These are phyloP conservation scores for Poeciliopsis infans DNA, from an alignment of 2,797 vertebrate genomes.

Conservation along the genomic window DNA sequence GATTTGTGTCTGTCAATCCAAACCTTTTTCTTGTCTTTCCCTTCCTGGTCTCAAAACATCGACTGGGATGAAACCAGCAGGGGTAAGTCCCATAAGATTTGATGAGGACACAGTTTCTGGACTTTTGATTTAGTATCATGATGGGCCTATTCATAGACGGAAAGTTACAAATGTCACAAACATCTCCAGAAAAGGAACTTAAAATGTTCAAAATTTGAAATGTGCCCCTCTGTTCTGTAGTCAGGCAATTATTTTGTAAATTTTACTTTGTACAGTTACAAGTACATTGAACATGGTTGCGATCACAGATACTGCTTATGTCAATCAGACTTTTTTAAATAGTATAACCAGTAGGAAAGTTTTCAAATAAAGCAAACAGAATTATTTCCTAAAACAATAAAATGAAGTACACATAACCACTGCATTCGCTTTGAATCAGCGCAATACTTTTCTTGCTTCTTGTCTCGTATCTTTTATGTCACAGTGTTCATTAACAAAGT, in stretches of 20 bases:
- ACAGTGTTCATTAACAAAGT: conserved; percentile 8
- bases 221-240: conserved; percentile 7
- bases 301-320: neutral
- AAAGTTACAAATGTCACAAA: conserved; percentile 28
- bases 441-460: neutral
- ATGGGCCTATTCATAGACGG: conserved; percentile 19
- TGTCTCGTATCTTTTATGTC: conserved; percentile 11
- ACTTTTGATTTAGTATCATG: conserved; percentile 24
- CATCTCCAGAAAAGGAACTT: conserved; percentile 22
- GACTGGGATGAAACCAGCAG: conserved; percentile 51
- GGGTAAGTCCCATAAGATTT: conserved; percentile 40
- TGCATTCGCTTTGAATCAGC: neutral
- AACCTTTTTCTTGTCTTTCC: conserved; percentile 46
- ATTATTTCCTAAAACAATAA: conserved; percentile 10
- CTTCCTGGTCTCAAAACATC: conserved; percentile 41
- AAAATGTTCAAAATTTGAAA: conserved; percentile 16
- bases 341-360: conserved; percentile 2
- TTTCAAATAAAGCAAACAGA: neutral
- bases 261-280: neutral
- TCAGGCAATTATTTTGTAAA: conserved; percentile 25
- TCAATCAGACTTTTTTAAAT: conserved; percentile 5
- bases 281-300: conserved; percentile 18
- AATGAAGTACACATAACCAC: neutral
- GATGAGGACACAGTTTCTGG: conserved; percentile 34
- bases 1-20: conserved; percentile 56